Base-by-base conservation (phyloP, 2,797 vertebrate species). In the Holocentrus rufus region DNA sequence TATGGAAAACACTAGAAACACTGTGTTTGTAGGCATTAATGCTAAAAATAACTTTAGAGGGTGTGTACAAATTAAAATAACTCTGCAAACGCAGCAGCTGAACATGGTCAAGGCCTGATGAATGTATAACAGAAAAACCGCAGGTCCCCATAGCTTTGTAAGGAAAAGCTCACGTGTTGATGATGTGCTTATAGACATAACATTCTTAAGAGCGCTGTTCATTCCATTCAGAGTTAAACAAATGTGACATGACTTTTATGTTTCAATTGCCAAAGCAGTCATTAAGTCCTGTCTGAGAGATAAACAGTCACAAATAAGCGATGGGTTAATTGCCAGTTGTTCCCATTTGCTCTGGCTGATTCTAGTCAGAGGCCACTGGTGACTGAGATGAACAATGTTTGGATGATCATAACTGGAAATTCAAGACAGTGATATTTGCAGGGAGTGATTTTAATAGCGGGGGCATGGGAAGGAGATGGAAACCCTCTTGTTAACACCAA, bases 191-290 rank as follows among this genome's bases (percentile, higher is more conserved):
- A 69, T 66, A 58, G 53, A 53, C 60, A 63, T 7, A 57, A 83
- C 74, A 79, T 72, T 80, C 80, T 91, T 84, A 72, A 76, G n/a
- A 65, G 30, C 63, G 75, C 23, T 83, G 84, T 87, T 81, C 5
- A 46, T 69, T 72, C 7, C 71, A 10, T 77, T 80, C 46, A 59
- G 23, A 42, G 59, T 63, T 50, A 20, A 67, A 64, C 36, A 65
- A 63, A 87, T 82, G 78, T 85, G 82, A 85, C 78, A 63, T 47
- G 6, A 55, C 39, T 56, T 70, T 76, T 76, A 10, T 50, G 55
- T 68, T 80, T 87, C 75, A 80, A 77, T 89, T 86, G 82, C 81
- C 86, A 89, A 90, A 89, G 85, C 78, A 86, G 80, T 82, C 57
- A 61, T 68, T 80, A 25, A 55, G 47, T 85, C 39, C 25, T 44